Conservation (phyloP, 2,113 vertebrate genomes). For the Gymnorhina tibicen region DNA sequence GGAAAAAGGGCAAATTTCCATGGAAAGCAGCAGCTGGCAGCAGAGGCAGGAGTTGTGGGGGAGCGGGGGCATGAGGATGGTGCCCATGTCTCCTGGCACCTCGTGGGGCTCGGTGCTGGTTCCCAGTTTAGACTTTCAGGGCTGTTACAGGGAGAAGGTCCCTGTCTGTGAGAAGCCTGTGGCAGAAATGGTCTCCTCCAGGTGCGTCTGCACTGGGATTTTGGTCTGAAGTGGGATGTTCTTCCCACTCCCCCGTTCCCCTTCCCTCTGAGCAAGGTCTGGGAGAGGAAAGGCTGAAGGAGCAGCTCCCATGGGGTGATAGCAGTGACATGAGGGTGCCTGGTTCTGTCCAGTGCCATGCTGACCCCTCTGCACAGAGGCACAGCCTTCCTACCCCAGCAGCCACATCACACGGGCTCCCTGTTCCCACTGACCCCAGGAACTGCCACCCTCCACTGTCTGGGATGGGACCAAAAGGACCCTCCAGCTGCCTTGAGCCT, state of each 20-base stretch:
- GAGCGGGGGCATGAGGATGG: fast-evolving
- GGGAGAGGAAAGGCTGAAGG: neutral
- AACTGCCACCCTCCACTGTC: neutral
- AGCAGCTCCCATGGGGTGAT: neutral
- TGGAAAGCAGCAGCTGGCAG: neutral
- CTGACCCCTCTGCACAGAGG: neutral
- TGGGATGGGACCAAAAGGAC: neutral
- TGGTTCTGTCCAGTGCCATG: neutral
- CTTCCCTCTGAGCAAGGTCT: neutral
- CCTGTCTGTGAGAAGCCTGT: neutral
- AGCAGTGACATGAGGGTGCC: neutral
- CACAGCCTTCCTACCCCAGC: neutral
- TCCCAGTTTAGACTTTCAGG: neutral
- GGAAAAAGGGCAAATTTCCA: neutral
- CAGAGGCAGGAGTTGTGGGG: neutral
- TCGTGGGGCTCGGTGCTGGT: neutral
- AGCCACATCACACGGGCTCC: neutral
- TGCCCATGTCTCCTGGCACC: neutral
- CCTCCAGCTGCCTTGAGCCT: neutral
- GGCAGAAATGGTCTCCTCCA: neutral
- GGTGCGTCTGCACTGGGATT: neutral
- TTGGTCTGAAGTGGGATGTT: neutral
- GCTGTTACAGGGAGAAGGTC: neutral
- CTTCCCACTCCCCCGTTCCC: fast-evolving
- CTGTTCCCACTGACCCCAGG: neutral